Evolutionary conservation across 2,888 invertebrate genomes (phyloP), one percentile per base, ranked within the genome.

Genomic region (Dioctria rufipes): DNA sequence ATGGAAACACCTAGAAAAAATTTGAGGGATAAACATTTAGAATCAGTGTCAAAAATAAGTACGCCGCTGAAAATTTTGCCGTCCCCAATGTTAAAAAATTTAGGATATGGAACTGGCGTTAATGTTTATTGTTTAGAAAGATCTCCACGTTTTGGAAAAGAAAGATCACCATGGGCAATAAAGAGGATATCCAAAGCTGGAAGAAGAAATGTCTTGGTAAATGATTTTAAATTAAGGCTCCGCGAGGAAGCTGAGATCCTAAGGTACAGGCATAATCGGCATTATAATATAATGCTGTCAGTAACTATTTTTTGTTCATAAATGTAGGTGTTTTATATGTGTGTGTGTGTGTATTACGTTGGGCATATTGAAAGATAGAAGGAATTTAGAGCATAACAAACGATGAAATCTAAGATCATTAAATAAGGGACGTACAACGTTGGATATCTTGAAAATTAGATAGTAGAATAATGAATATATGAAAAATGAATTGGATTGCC

Each of bases 121-220:
- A 92, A 92, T 83, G 95, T 96, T 0, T 95, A 94, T 88, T 93
- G 94, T 83, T 87, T 96, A 82, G 91, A 94, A 80, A 90, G 96
- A 83, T 94, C 94, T 0, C 95, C 95, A 0, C 90, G 91, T 84
- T 91, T 91, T 1, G 93, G 94, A 5, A 91, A 92, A 84, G 88
- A 91, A 0, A 91, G 93, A n/a, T 96, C 96, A 0, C 96, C 96
- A 0, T 96, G 96, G 96, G 96, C 96, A 0, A 90, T 96, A 0
- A 96, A 96, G 86, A 93, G 94, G 88, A 86, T 95, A 2, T 86
- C 87, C 1, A 92, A 91, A 83, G 88, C 88, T 3, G 2, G 84
- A 85, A 49, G 37, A 13, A 49, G 13, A 5, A n/a, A 39, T 6
- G 37, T 4, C 25, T 13, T 42, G 8, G 11, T 8, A 49, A 51